Percentiles rank a stretch among this genome's conserved stretches.
Evolutionary conservation across 30 jellyfish, hydroid and myxozoan species (phyloP).

Genomic region (Sanderia malayensis): DNA sequence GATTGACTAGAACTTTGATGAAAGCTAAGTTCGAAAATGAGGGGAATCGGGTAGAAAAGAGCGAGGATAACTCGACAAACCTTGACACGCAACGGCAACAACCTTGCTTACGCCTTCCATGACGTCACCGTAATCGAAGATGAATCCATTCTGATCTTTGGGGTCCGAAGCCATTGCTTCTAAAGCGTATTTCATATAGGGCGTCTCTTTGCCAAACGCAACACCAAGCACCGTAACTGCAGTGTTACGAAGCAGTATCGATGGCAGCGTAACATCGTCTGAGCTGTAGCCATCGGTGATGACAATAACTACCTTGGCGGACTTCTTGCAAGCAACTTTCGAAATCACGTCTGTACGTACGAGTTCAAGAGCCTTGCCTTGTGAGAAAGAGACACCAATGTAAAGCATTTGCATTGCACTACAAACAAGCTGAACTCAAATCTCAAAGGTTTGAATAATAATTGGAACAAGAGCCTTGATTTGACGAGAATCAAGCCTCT

Average conservation of each 20-base stretch:
- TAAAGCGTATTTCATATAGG: constrained; percentile 82
- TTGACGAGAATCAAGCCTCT: too few species aligned
- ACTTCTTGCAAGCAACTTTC: constrained; percentile 65
- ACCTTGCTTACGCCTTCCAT: constrained; percentile 76
- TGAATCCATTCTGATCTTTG: constrained; percentile 61
- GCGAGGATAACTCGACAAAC: too few species aligned
- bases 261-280: constrained; percentile 85
- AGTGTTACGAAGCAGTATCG: constrained; percentile 80
- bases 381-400: too few species aligned
- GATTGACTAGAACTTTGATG: too few species aligned
- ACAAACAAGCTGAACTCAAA: too few species aligned
- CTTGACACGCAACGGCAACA: constrained; percentile 81
- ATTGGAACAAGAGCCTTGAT: too few species aligned
- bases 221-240: constrained; percentile 84
- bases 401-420: too few species aligned
- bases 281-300: constrained; percentile 93
- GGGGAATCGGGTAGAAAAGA: too few species aligned
- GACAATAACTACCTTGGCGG: constrained; percentile 70
- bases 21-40: too few species aligned
- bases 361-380: constrained; percentile 94
- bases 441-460: too few species aligned
- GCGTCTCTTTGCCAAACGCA: constrained; percentile 93
- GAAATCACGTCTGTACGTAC: constrained; percentile 80
- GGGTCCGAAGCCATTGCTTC: constrained; percentile 94
- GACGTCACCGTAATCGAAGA: constrained; percentile 80